Evolutionary conservation across 2,888 invertebrate species (phyloP).

Genomic region (Caenorhabditis sp.): DNA sequence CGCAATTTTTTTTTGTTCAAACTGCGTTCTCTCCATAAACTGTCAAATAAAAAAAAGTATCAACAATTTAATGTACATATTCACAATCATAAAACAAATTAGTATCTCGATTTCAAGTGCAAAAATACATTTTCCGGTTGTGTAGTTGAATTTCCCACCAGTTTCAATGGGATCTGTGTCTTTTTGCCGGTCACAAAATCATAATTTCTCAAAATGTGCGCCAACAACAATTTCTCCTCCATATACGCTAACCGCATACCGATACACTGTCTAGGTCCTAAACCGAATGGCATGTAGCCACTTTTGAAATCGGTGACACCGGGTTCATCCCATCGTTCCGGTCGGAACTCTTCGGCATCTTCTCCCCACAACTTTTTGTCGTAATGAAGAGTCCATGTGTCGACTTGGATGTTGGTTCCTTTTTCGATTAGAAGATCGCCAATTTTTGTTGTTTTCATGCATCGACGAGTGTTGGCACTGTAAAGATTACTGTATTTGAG

Average conservation of each 20-base stretch:
- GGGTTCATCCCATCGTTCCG: slow-evolving; percentile 36
- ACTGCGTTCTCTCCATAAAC: too few relatives aligned
- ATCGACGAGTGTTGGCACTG: slow-evolving; percentile 33
- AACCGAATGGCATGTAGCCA: slow-evolving; percentile 48
- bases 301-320: not conserved
- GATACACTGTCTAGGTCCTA: slow-evolving; percentile 58
- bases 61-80: too few relatives aligned
- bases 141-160: slow-evolving; percentile 25
- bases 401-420: slow-evolving; percentile 41
- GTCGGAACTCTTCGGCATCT: slow-evolving; percentile 37
- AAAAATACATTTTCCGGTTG: slow-evolving; percentile 14
- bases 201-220: slow-evolving; percentile 52
- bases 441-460: slow-evolving; percentile 48
- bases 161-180: slow-evolving; percentile 38
- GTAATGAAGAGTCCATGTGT: slow-evolving; percentile 27
- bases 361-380: slow-evolving; percentile 43
- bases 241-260: slow-evolving; percentile 62
- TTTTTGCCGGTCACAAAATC: slow-evolving; percentile 31
- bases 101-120: slow-evolving; percentile 13
- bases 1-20: too few relatives aligned
- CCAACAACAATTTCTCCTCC: slow-evolving; percentile 62
- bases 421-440: slow-evolving; percentile 53
- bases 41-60: too few relatives aligned
- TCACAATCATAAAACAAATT: too few relatives aligned
- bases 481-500: slow-evolving; percentile 6